Evolutionary conservation across 2,113 vertebrate species (phyloP).

Genomic region (Ursus arctos): DNA sequence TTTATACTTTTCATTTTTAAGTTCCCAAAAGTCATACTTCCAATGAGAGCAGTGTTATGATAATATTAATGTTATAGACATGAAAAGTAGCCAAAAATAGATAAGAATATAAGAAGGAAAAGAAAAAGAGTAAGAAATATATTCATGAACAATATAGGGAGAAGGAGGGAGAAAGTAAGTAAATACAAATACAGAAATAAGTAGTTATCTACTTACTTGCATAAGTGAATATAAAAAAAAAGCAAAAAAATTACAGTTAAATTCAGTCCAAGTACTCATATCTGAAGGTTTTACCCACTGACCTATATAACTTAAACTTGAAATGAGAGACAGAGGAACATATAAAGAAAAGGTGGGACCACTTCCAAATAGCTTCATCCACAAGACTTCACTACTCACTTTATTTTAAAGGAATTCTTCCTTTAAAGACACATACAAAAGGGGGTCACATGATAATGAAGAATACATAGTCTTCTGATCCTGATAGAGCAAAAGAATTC

Average conservation of each 20-base stretch:
- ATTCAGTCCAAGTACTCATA: neutral
- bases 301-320: neutral
- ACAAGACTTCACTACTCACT: neutral
- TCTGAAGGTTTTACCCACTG: neutral
- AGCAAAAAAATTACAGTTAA: neutral
- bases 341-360: neutral
- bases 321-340: neutral
- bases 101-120: neutral
- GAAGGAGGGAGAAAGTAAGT: neutral
- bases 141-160: neutral
- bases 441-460: neutral
- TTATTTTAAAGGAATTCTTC: neutral
- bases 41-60: neutral
- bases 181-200: neutral
- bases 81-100: neutral
- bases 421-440: neutral
- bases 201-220: neutral
- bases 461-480: neutral
- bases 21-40: neutral
- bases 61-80: neutral
- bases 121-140: neutral
- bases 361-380: neutral
- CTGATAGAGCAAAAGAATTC: neutral
- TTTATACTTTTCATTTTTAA: neutral
- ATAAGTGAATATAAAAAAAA: neutral